These are phyloP conservation scores for Macrosiphum euphorbiae DNA, from an alignment of 2,888 invertebrate species.

Conservation along the genomic window DNA sequence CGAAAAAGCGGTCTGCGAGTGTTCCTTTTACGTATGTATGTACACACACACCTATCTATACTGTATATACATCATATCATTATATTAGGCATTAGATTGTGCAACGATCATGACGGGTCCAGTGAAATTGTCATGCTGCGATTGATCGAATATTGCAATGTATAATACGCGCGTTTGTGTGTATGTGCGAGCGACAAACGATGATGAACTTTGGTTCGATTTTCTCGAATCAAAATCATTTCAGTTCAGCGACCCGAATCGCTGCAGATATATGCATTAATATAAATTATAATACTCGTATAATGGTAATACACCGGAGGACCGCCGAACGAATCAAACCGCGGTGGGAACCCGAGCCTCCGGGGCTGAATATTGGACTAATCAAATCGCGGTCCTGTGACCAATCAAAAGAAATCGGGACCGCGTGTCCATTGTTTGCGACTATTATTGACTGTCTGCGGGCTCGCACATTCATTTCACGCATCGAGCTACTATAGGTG, in stretches of 20 bases:
- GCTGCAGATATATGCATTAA: neutral
- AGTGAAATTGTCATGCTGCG: neutral
- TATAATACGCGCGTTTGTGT: neutral
- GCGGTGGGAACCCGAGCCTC: constrained; percentile 57
- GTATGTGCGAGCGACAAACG: neutral
- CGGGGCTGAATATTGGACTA: constrained; percentile 18
- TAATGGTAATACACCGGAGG: constrained; percentile 10
- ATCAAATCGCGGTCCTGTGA: constrained; percentile 59
- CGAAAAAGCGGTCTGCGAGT: neutral
- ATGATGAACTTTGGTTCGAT: neutral
- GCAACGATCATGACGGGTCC: neutral
- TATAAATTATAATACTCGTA: constrained; percentile 5
- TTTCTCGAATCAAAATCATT: neutral
- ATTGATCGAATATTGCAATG: neutral
- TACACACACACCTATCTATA: neutral
- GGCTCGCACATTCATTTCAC: constrained; percentile 1
- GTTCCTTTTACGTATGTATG: neutral
- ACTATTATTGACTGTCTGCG: neutral
- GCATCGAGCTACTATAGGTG: neutral
- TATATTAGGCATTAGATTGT: neutral
- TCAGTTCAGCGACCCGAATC: constrained; percentile 50
- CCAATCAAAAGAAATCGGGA: constrained; percentile 52
- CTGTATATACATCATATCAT: neutral
- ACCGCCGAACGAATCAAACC: constrained; percentile 35
- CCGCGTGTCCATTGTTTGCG: constrained; percentile 36